Evolutionary conservation across 1,140 invertebrate genomes (phyloP), one percentile per base, ranked within the genome.

Genomic region (Drosophila asahinai): DNA sequence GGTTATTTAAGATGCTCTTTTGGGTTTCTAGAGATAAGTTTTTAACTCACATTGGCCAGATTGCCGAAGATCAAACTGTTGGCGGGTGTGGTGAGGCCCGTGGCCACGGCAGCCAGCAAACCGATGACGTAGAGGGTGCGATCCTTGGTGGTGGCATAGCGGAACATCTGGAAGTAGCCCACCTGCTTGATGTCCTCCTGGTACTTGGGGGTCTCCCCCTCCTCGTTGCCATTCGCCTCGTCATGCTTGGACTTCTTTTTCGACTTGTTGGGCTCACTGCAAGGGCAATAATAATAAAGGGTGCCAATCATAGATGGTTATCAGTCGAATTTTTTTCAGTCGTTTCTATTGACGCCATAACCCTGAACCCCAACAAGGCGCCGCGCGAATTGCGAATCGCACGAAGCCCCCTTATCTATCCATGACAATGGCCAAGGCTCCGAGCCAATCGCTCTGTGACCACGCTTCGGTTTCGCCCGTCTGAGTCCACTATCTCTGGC

Each of bases 21-120:
- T 9, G 2, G 0, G 14, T 9, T 66, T n/a, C 5, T 0, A n/a
- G 8, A 11, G 8, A 22, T 17, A 30, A 89, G 65, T 86, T 80
- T 86, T 80, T 0, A 27, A 68, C 67, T 68, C 8, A 93, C 93
- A 91, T 95, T 94, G 0, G 96, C 94, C 60, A 97, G 93, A 64
- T 94, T 93, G 4, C 96, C 95, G 84, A 96, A 96, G n/a, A 97
- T 93, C 9, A 96, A 92, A 51, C 95, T 96, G 80, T 97, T 95
- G 8, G 95, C 77, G 0, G 96, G 96, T 42, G 95, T 95, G 33
- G 95, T 94, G 11, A 94, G 91, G 9, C 96, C 96, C 19, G 95
- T 95, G 45, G 94, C 91, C 2, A 95, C 72, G 0, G 95, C 94
- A 54, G 93, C 94, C 57, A 96, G n/a, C 6, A 95, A 76, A 8